phyloP scores from a whole-genome alignment of 1,140 invertebrate species.

The Drosophila lacertosa region DNA sequence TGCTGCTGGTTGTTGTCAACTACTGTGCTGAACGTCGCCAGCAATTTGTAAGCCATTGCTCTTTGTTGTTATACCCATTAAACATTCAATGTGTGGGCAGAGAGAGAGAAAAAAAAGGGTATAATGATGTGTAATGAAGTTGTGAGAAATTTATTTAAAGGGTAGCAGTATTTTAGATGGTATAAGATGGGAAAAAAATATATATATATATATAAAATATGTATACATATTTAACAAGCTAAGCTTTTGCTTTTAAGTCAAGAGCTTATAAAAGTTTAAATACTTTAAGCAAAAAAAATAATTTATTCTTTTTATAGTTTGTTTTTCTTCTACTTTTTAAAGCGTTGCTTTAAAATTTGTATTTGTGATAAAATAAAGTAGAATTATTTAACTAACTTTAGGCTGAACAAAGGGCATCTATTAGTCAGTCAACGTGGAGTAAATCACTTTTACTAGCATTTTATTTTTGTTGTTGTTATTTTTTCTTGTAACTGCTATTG shows the following conservation, averaged over 20 bases:
- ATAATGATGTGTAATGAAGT: background rate
- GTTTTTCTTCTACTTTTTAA: no score
- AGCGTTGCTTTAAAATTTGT: background rate
- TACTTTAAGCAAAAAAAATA: no score
- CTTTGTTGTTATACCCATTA: slow-evolving; percentile 23
- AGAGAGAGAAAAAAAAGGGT: background rate
- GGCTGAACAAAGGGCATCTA: background rate
- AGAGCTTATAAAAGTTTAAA: no score
- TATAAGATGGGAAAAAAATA: no score
- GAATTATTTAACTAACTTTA: background rate
- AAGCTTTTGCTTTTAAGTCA: no score
- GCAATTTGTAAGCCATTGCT: slow-evolving; percentile 57
- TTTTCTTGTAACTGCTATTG: slow-evolving; percentile 39
- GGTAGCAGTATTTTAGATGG: no score
- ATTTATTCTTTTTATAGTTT: no score
- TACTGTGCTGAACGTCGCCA: slow-evolving; percentile 46
- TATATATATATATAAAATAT: no score
- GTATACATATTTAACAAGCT: no score
- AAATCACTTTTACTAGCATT: slow-evolving; percentile 1
- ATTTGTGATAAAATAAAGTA: background rate
- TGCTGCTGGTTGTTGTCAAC: slow-evolving; percentile 42
- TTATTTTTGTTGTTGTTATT: slow-evolving; percentile 39
- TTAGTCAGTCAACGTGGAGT: background rate
- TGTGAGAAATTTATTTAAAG: no score
- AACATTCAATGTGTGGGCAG: background rate